Conservation (phyloP, 1,140 invertebrate species). For the Dinoponera quadriceps region DNA sequence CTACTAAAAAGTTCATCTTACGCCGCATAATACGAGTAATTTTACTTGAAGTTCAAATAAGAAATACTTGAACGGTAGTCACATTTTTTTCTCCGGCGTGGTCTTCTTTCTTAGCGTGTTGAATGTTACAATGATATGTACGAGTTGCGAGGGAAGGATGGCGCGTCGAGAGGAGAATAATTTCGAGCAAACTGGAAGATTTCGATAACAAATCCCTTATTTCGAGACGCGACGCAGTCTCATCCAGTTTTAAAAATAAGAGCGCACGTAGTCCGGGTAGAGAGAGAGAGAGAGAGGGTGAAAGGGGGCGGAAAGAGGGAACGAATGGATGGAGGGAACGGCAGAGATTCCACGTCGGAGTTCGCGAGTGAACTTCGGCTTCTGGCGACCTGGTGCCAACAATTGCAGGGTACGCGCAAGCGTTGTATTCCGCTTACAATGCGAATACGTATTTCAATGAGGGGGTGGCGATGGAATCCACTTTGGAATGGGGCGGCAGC, state of each 20-base stretch:
- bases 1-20: too few relatives aligned
- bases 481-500: conserved; percentile 51
- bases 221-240: too few relatives aligned
- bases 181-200: not conserved
- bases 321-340: not conserved
- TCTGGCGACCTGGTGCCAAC: conserved; percentile 52
- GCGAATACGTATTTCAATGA: conserved; percentile 69
- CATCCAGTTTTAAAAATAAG: not conserved
- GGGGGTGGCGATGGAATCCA: conserved; percentile 61
- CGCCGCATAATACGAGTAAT: too few relatives aligned
- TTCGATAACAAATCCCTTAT: not conserved
- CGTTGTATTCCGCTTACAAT: conserved; percentile 71
- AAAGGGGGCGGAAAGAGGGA: not conserved
- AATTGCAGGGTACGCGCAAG: conserved; percentile 47
- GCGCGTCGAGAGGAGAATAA: not conserved
- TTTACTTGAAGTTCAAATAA: too few relatives aligned
- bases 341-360: conserved; percentile 32
- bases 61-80: too few relatives aligned
- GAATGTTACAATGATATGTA: conserved; percentile 5
- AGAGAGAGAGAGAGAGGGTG: not conserved
- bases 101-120: not conserved
- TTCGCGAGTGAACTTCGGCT: conserved; percentile 26
- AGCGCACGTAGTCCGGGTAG: not conserved
- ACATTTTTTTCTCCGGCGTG: too few relatives aligned
- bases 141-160: not conserved